Evolutionary conservation across 1,140 invertebrate genomes (phyloP).

Genomic region (Lordiphosa mommai): DNA sequence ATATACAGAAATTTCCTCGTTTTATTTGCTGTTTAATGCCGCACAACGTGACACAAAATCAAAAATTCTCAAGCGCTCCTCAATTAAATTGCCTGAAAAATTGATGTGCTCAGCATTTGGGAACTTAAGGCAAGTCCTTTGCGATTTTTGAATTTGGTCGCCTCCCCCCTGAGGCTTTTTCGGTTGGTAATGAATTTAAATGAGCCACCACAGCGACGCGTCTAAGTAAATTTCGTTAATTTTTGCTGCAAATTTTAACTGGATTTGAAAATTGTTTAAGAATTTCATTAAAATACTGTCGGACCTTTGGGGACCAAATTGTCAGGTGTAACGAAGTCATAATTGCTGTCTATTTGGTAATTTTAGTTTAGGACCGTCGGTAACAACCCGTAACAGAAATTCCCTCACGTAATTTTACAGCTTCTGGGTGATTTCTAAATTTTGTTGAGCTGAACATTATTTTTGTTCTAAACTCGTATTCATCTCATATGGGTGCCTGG

Average conservation of each 20-base stretch:
- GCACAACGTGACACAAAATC: constrained; percentile 10
- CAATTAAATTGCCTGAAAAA: constrained; percentile 72
- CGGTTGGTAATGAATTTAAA: constrained; percentile 24
- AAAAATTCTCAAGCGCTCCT: constrained; percentile 36
- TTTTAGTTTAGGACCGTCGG: too few relatives aligned
- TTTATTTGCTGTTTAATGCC: constrained; percentile 39
- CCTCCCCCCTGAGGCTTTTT: not conserved
- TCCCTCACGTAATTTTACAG: too few relatives aligned
- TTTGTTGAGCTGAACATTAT: too few relatives aligned
- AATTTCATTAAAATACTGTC: not conserved
- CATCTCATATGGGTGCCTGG: too few relatives aligned
- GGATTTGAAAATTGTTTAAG: too few relatives aligned
- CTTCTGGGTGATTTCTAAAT: too few relatives aligned
- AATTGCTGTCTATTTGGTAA: too few relatives aligned
- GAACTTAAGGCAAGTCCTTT: not conserved
- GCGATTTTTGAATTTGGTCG: not conserved
- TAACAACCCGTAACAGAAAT: too few relatives aligned
- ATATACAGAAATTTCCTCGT: constrained; percentile 34
- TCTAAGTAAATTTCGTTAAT: constrained; percentile 42
- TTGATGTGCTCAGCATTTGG: constrained; percentile 27
- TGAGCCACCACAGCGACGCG: constrained; percentile 3
- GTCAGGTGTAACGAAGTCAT: not conserved
- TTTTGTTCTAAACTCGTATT: too few relatives aligned
- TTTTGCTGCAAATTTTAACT: constrained; percentile 37
- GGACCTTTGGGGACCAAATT: not conserved